These are phyloP conservation scores for Odontothrips loti DNA, from an alignment of 2,888 invertebrate species.

Conservation along the genomic window DNA sequence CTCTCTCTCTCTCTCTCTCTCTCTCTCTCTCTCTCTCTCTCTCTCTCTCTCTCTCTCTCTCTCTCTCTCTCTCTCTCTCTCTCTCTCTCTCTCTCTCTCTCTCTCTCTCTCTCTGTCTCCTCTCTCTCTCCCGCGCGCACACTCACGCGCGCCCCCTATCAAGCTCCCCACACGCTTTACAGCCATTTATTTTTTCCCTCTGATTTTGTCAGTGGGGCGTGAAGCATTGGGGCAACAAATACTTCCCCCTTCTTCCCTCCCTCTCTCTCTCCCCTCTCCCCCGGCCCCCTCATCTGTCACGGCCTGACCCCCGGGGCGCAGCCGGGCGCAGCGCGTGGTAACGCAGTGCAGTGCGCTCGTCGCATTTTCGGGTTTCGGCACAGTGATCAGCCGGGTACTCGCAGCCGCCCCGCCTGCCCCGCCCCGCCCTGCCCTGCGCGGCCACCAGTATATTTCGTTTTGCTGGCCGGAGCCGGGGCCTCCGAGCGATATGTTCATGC, in stretches of 20 bases:
- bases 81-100: slow-evolving; percentile 6
- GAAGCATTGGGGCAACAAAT: too few species aligned
- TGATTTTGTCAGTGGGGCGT: too few species aligned
- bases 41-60: not conserved
- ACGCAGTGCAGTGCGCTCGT: not conserved
- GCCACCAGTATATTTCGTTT: not conserved
- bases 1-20: slow-evolving; percentile 11
- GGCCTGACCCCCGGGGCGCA: too few species aligned
- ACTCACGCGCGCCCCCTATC: too few species aligned
- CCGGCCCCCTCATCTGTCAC: not conserved
- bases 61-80: slow-evolving; percentile 11
- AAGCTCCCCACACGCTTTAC: too few species aligned
- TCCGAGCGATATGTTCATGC: too few species aligned
- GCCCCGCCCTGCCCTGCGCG: not conserved
- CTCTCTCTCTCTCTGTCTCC: not conserved
- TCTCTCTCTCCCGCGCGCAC: too few species aligned
- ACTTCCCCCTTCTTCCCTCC: not conserved
- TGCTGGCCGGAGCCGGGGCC: not conserved
- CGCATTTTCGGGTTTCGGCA: not conserved
- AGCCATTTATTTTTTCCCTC: too few species aligned
- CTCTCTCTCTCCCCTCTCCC: not conserved
- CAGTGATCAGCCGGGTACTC: too few species aligned
- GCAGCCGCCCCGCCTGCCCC: not conserved
- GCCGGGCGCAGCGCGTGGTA: not conserved
- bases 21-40: not conserved